Base-by-base conservation (phyloP, 2,797 vertebrate genomes). In the Bradypodion pumilum region DNA sequence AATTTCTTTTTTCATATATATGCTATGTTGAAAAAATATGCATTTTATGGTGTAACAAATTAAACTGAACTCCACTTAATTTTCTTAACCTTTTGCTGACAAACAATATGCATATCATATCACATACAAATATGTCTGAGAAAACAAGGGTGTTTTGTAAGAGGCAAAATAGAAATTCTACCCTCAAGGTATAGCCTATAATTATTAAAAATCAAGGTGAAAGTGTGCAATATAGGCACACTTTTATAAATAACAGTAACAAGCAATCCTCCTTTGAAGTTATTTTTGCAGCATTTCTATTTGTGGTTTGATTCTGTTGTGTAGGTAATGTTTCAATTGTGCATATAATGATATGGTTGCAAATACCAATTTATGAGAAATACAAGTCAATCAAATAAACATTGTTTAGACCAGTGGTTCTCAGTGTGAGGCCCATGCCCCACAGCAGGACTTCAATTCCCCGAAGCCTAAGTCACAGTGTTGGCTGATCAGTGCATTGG, bases 1-100 rank as follows among this genome's bases (percentile, higher is more conserved):
- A 89, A 83, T 91, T 90, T 92, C 40, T 93, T 92, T 91, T 62
- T 59, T 76, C 79, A 85, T 70, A 85, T 76, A 83, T 86, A 82
- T 94, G 87, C 89, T 82, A 68, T 92, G 82, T 91, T 93, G 85
- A 92, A 87, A 92, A 91, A 94, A 89, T 94, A 94, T 93, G 40
- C 93, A 73, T 49, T 2, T 0, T 49, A 72, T 46, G 65, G 32
- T 79, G 1, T 84, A 52, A 63, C 63, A 79, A 7, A 6, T 80
- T 29, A 63, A 4, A 77, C 0, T 81, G 27, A 40, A 10, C 52
- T 80, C 6, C 12, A 85, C 1, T 29, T 81, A n/a, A 29, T 85
- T 15, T 42, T 87, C 29, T 56, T 70, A 15, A 62, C n/a, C 79
- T 70, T 68, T 42, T 35, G 65, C 89, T 7, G 65, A 75, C 10